Evolutionary conservation across 2,888 invertebrate genomes (phyloP).

Genomic region (Xylota segnis): DNA sequence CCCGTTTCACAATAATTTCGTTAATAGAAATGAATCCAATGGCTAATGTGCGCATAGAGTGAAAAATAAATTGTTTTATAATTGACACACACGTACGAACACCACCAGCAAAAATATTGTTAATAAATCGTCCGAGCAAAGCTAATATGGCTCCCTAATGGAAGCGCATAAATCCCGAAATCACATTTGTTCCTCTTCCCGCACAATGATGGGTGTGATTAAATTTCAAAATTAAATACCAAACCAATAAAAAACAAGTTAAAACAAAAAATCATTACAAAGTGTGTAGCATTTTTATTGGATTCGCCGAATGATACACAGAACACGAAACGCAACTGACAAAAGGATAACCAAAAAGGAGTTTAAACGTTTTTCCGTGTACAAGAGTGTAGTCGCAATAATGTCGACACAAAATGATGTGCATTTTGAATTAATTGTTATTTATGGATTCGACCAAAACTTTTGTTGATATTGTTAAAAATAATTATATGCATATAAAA

Average conservation of each 20-base stretch:
- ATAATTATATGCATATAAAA: neutral
- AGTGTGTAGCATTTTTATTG: neutral
- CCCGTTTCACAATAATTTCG: constrained; percentile 18
- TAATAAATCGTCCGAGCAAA: constrained; percentile 26
- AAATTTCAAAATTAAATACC: constrained; percentile 29
- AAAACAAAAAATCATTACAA: neutral
- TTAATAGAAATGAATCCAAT: constrained; percentile 64
- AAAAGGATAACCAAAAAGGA: constrained; percentile 11
- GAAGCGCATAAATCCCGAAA: constrained; percentile 39
- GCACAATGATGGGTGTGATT: constrained; percentile 10
- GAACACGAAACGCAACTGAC: neutral
- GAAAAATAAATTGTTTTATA: constrained; percentile 50
- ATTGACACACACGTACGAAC: constrained; percentile 25
- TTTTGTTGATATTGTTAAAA: neutral
- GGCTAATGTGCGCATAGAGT: constrained; percentile 28
- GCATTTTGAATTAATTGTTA: constrained; percentile 29
- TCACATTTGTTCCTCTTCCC: neutral
- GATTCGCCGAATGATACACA: neutral
- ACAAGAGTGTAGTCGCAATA: constrained; percentile 14
- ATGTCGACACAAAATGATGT: constrained; percentile 27
- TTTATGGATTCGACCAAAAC: constrained; percentile 6
- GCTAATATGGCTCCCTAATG: constrained; percentile 24
- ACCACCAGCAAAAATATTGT: neutral
- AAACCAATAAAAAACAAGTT: neutral
- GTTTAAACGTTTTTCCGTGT: neutral